phyloP scores from a whole-genome alignment of 1,140 invertebrate species.

The Paramacrobiotus metropolitanus region DNA sequence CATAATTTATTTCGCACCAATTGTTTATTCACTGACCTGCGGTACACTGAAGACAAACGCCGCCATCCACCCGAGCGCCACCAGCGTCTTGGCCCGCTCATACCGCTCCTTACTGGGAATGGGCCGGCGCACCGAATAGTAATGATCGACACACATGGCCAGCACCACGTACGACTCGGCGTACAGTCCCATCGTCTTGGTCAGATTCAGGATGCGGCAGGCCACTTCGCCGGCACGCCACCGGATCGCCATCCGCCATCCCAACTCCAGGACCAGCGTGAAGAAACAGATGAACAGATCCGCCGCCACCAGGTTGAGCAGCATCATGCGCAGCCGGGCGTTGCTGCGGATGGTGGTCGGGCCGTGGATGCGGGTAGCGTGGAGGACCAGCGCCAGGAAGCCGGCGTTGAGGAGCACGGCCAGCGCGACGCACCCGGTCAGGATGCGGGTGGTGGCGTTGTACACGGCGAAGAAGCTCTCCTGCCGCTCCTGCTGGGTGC shows the following conservation, averaged over 20 bases:
- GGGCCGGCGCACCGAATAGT: not conserved
- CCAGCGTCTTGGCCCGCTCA: not conserved
- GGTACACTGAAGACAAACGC: not conserved
- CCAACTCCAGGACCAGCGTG: not conserved
- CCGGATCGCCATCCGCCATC: not conserved
- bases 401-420: too few relatives aligned
- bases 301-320: not conserved
- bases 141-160: not conserved
- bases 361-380: too few relatives aligned
- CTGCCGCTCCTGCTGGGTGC: too few relatives aligned
- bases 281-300: not conserved
- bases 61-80: not conserved
- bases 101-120: not conserved
- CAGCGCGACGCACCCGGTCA: too few relatives aligned
- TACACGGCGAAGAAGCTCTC: too few relatives aligned
- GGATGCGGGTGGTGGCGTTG: too few relatives aligned
- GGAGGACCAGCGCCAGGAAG: too few relatives aligned
- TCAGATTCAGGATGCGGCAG: not conserved
- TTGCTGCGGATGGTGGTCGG: not conserved
- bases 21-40: not conserved
- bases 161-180: not conserved
- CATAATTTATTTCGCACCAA: too few relatives aligned
- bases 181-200: not conserved
- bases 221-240: not conserved
- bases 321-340: not conserved